These are phyloP conservation scores for Oscheius sp. DNA, from an alignment of 1,140 invertebrate genomes.

Conservation along the genomic window DNA sequence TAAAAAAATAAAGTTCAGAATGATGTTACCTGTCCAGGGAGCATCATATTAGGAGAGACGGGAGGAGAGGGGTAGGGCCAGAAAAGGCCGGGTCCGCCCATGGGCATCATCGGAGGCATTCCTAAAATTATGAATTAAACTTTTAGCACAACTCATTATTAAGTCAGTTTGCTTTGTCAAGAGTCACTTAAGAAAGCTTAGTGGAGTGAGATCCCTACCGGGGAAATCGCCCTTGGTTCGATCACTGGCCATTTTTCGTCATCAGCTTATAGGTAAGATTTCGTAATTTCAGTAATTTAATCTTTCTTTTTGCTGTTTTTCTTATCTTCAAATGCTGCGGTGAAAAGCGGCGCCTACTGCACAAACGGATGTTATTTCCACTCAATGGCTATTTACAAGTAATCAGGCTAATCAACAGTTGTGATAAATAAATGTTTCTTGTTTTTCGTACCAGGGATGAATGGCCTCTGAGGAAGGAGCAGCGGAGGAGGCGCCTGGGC, in stretches of 20 bases:
- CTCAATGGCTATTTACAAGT: background rate
- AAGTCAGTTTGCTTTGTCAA: no score
- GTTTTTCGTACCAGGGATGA: background rate
- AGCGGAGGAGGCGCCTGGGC: background rate
- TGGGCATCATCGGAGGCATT: constrained; percentile 16
- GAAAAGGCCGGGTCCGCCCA: background rate
- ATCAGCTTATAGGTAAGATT: no score
- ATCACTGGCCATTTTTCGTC: no score
- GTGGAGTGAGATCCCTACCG: no score
- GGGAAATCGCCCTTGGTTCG: no score
- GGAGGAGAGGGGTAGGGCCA: constrained; percentile 34
- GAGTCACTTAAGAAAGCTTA: no score
- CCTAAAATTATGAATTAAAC: background rate
- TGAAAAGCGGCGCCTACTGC: no score
- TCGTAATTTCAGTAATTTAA: no score
- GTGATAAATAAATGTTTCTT: background rate
- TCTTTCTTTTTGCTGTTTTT: no score
- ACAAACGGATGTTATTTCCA: background rate
- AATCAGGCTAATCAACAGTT: background rate
- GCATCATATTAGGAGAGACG: constrained; percentile 29
- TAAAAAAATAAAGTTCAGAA: background rate
- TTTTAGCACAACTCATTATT: no score
- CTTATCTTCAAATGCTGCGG: no score
- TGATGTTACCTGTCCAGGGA: constrained; percentile 23
- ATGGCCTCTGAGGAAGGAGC: constrained; percentile 9